Conservation (phyloP, 2,888 invertebrate genomes). For the Cephus rjabovi region DNA sequence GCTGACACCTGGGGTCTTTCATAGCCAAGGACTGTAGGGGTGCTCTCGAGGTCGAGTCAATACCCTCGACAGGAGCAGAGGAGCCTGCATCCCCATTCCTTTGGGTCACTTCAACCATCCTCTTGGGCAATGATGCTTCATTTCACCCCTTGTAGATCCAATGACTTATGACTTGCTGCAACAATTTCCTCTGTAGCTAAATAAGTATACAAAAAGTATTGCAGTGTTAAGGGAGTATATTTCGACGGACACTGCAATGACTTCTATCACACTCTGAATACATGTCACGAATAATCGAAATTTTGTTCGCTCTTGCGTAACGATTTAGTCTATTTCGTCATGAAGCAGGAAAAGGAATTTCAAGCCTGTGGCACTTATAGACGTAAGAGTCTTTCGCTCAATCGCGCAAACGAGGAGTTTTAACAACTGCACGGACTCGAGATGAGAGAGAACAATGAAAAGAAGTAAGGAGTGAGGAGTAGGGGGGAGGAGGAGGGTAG, state of each 20-base stretch:
- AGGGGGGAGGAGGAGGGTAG: conserved; percentile 7
- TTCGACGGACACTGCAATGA: background rate
- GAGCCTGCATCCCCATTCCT: background rate
- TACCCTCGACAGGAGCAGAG: background rate
- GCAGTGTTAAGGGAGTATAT: background rate
- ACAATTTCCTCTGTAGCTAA: background rate
- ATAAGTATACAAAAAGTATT: background rate
- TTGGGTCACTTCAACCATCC: background rate
- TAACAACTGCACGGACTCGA: conserved; percentile 19
- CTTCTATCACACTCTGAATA: background rate
- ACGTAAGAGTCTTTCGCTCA: background rate
- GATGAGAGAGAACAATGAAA: background rate
- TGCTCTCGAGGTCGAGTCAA: background rate
- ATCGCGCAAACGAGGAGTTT: conserved; percentile 27
- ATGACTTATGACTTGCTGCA: background rate
- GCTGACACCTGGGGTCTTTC: conserved; percentile 36
- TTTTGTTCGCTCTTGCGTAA: background rate
- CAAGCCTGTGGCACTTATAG: background rate
- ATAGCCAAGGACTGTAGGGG: background rate
- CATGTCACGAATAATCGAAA: background rate
- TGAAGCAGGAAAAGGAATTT: background rate
- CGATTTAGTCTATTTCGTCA: background rate
- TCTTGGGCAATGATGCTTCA: background rate
- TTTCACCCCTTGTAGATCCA: background rate
- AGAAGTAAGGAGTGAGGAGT: conserved; percentile 8